Conservation (phyloP, 2,888 invertebrate species). For the Pterostichus niger region DNA sequence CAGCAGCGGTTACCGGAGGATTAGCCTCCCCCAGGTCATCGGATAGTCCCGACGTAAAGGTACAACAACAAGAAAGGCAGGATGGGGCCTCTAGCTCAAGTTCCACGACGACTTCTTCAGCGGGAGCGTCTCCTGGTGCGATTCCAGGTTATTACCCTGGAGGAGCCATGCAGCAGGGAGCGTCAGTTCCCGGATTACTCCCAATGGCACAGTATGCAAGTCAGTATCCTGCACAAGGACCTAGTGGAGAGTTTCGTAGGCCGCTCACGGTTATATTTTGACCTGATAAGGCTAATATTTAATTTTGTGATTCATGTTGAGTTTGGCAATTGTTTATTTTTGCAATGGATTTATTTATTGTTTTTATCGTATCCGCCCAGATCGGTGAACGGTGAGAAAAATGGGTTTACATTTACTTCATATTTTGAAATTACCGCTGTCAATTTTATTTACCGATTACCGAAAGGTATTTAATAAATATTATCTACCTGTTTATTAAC, state of each 20-base stretch:
- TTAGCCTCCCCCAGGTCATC: conserved; percentile 78
- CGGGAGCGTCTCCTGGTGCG: conserved; percentile 81
- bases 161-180: conserved; percentile 73
- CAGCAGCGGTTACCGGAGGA: conserved; percentile 80
- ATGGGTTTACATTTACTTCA: neutral
- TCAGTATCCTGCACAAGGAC: conserved; percentile 79
- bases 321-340: conserved; percentile 38
- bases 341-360: conserved; percentile 35
- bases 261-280: conserved; percentile 90
- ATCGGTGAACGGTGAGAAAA: conserved; percentile 14
- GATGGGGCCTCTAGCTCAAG: conserved; percentile 79
- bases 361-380: conserved; percentile 56
- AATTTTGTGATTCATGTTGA: conserved; percentile 57
- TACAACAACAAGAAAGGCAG: conserved; percentile 73
- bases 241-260: conserved; percentile 85
- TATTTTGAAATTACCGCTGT: conserved; percentile 1
- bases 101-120: conserved; percentile 80
- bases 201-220: conserved; percentile 84
- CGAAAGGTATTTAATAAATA: too few species aligned
- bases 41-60: conserved; percentile 78
- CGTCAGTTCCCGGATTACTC: conserved; percentile 79
- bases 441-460: neutral
- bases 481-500: too few species aligned
- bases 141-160: conserved; percentile 76
- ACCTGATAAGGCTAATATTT: conserved; percentile 79